Evolutionary conservation across 2,888 invertebrate genomes (phyloP).

Genomic region (Papilio protenor): DNA sequence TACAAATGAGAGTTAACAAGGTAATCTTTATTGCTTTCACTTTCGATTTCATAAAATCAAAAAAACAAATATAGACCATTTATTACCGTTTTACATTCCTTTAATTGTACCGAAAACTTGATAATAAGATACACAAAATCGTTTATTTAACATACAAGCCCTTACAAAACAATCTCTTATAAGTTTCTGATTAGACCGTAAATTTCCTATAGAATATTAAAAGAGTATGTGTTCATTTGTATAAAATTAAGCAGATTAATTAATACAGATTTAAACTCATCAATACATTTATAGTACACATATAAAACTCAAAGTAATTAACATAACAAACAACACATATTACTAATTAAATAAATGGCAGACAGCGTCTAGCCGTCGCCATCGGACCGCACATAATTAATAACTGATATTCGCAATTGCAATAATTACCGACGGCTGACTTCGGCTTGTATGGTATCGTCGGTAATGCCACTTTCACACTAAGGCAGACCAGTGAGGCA

Average conservation of each 20-base stretch:
- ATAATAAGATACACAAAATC: background rate
- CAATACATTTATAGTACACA: background rate
- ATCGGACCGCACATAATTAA: slow-evolving; percentile 52
- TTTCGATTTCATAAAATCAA: slow-evolving; percentile 25
- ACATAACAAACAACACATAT: slow-evolving; percentile 40
- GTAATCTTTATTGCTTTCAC: slow-evolving; percentile 36
- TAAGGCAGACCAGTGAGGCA: background rate
- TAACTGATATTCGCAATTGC: slow-evolving; percentile 49
- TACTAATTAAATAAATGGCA: slow-evolving; percentile 56
- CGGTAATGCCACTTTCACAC: slow-evolving; percentile 42
- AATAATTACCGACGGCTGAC: slow-evolving; percentile 55
- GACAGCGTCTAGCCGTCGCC: slow-evolving; percentile 51
- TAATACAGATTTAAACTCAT: background rate
- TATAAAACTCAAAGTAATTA: slow-evolving; percentile 53
- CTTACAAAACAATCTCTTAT: background rate
- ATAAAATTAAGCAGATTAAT: background rate
- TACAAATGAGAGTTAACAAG: slow-evolving; percentile 27
- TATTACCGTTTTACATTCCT: background rate
- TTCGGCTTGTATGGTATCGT: slow-evolving; percentile 57
- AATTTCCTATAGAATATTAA: background rate
- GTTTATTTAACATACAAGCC: background rate
- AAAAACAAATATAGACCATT: slow-evolving; percentile 6
- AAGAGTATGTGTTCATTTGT: too few relatives aligned
- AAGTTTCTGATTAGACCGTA: background rate
- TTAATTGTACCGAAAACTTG: background rate